Conservation (phyloP, 2,113 vertebrate species). For the Balaeniceps rex region DNA sequence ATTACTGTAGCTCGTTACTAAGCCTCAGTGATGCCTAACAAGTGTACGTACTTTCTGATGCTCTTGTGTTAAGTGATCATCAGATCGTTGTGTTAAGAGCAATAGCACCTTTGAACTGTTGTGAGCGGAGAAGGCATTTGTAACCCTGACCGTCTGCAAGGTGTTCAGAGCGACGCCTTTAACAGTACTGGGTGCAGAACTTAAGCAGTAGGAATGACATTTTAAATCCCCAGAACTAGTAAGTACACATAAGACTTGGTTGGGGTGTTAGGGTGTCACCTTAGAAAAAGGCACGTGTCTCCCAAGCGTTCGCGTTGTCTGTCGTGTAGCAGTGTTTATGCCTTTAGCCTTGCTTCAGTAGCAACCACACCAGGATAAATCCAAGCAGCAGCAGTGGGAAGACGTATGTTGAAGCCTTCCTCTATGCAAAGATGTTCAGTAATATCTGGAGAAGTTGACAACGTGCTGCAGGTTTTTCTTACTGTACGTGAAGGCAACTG, state of each 20-base stretch:
- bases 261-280: no score
- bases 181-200: not conserved
- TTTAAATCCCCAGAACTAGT: not conserved
- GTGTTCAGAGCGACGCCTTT: not conserved
- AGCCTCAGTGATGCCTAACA: conserved; percentile 4
- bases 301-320: not conserved
- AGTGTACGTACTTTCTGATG: conserved; percentile 2
- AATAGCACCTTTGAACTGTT: not conserved
- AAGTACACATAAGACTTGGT: no score
- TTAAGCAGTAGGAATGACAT: not conserved
- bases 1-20: conserved; percentile 19
- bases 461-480: not conserved
- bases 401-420: not conserved
- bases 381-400: not conserved
- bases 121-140: not conserved
- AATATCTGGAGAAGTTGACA: not conserved
- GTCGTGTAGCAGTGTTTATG: not conserved
- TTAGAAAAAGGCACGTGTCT: not conserved
- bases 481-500: not conserved
- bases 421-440: not conserved
- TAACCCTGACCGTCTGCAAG: not conserved
- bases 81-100: not conserved
- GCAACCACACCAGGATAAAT: not conserved
- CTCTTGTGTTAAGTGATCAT: not conserved
- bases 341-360: not conserved